Conservation (phyloP, 2,888 invertebrate species). For the Diploptera punctata region DNA sequence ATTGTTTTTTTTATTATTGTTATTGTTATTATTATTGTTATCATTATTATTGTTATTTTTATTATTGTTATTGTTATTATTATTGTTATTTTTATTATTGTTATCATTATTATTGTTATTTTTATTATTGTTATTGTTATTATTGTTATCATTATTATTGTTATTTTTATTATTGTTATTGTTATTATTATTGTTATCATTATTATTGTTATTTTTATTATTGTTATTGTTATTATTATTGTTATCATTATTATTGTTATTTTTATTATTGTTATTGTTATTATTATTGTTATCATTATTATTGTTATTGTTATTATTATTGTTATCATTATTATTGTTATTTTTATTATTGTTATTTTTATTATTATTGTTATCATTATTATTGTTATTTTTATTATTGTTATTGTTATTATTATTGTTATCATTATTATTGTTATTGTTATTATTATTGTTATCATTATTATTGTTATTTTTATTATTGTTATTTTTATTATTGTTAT, state of each 20-base stretch:
- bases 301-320: not conserved
- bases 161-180: not conserved
- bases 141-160: not conserved
- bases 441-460: not conserved
- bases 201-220: not conserved
- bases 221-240: not conserved
- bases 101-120: not conserved
- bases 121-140: not conserved
- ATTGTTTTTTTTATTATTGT: not conserved
- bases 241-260: not conserved
- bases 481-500: not conserved
- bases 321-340: not conserved
- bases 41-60: not conserved
- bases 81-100: not conserved
- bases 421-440: not conserved
- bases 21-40: not conserved
- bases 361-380: not conserved
- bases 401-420: not conserved
- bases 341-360: too few species aligned
- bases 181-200: not conserved
- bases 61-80: not conserved
- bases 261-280: not conserved
- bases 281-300: not conserved
- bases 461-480: not conserved
- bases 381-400: not conserved